Evolutionary conservation across 2,888 invertebrate species (phyloP), one percentile per base, ranked within the genome.

Genomic region (Teleogryllus oceanicus): DNA sequence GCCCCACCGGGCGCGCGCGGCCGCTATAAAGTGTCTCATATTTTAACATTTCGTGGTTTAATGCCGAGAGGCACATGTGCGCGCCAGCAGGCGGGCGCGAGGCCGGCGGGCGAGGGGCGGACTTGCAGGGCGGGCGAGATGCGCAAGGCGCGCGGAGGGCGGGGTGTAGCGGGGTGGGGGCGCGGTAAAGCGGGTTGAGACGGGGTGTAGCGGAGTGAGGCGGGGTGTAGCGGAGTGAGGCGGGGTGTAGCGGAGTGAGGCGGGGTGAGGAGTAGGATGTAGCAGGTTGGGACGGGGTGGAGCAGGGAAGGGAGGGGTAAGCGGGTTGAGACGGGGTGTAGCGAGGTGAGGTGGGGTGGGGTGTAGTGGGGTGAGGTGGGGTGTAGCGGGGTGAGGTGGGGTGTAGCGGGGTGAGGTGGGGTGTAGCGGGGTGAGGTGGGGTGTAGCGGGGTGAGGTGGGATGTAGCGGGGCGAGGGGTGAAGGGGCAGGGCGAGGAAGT

Each of bases 11-110:
- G 80, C n/a, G 51, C 20, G 76, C 49, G 78, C 76, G 78, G 78
- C 51, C 8, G 76, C 78, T 74, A 78, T 81, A 81, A 81, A 81
- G 78, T 75, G 81, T 80, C 81, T 50, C 81, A 80, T 81, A 81
- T 81, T 80, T 81, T 76, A 81, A 77, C 50, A 74, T 81, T 81
- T 80, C 80, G 80, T 81, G 78, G 81, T 81, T 81, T 81, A 81
- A 81, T 81, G 74, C 50, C 81, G 76, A 76, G 76, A 76, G 62
- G 62, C 62, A 62, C 62, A 62, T 62, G 62, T 62, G 62, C n/a
- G 62, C 62, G 62, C 16, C 62, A 62, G 62, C 62, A 62, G 62
- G 11, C 62, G 62, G 8, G n/a, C 62, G 62, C 0, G 62, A 62
- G 18, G 62, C 62, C 62, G 62, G 16, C 62, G 62, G 37, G 37